A percentile compares a stretch with the other conserved stretches of the same genome.
Conservation (phyloP, 2,888 invertebrate genomes). For the Coecobrya sp. region DNA sequence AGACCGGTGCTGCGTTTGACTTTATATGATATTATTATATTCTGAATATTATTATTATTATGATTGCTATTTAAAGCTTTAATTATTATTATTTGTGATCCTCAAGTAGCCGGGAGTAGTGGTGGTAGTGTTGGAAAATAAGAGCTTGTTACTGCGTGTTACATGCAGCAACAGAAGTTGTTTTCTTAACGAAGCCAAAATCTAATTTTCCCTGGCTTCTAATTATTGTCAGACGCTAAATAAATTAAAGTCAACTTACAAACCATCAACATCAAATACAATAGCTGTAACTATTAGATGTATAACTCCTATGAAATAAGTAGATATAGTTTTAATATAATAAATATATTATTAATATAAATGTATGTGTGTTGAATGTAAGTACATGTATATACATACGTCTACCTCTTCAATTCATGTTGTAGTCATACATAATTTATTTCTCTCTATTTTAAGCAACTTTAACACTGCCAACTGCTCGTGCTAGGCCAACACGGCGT, state of each 20-base stretch:
- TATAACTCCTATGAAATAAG: not conserved
- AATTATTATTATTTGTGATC: constrained; percentile 47
- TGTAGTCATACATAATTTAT: not conserved
- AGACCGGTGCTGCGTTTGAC: not conserved
- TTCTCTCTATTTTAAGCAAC: not conserved
- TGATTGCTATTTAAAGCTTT: constrained; percentile 49
- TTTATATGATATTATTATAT: not conserved
- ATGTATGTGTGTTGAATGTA: too few relatives aligned
- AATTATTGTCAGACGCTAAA: constrained; percentile 59
- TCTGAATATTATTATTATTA: constrained; percentile 6
- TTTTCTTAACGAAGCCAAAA: constrained; percentile 36
- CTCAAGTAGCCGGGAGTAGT: constrained; percentile 1
- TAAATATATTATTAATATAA: not conserved
- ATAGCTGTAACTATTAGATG: not conserved
- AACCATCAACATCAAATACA: constrained; percentile 1
- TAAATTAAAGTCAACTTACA: constrained; percentile 49
- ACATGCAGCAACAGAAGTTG: not conserved
- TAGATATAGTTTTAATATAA: not conserved
- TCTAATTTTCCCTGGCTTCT: constrained; percentile 54
- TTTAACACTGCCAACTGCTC: not conserved
- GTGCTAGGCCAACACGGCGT: not conserved
- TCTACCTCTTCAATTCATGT: not conserved
- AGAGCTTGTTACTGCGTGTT: not conserved
- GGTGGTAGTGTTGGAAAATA: not conserved
- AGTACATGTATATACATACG: not conserved